These are phyloP conservation scores for Bellardia pandia DNA, from an alignment of 2,888 invertebrate species.

Conservation along the genomic window DNA sequence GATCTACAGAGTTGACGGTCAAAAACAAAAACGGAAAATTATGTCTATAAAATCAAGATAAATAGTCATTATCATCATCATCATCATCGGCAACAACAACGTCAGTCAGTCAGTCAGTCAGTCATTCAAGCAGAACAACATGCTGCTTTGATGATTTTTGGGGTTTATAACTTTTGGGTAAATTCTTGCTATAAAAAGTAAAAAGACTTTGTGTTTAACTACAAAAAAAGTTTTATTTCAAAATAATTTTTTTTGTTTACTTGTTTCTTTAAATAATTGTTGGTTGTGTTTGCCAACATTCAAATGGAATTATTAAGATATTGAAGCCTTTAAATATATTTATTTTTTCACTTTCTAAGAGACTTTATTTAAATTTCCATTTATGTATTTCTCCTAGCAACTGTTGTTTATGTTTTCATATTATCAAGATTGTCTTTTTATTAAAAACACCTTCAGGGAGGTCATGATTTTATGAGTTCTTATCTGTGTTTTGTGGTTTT, in stretches of 20 bases:
- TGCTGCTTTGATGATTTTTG: slow-evolving; percentile 20
- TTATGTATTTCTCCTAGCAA: neutral
- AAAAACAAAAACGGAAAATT: neutral
- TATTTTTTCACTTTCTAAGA: too few species aligned
- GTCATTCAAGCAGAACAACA: slow-evolving; percentile 19
- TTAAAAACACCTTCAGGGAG: neutral
- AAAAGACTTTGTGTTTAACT: neutral
- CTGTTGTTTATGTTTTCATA: neutral
- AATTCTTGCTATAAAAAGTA: neutral
- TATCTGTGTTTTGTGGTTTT: slow-evolving; percentile 1
- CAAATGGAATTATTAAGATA: neutral
- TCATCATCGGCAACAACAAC: neutral
- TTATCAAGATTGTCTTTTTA: neutral
- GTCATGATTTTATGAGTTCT: neutral
- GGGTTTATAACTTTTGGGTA: slow-evolving; percentile 11
- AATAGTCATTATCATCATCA: slow-evolving; percentile 1
- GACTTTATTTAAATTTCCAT: neutral
- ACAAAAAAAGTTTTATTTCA: neutral
- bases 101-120: neutral
- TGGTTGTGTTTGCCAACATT: neutral
- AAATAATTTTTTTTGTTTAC: neutral
- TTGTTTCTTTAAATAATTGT: neutral
- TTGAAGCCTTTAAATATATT: neutral
- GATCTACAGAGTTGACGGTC: neutral
- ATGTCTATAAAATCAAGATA: slow-evolving; percentile 8